These are phyloP conservation scores for Laterallus jamaicensis DNA, from an alignment of 2,113 vertebrate genomes.

Conservation along the genomic window DNA sequence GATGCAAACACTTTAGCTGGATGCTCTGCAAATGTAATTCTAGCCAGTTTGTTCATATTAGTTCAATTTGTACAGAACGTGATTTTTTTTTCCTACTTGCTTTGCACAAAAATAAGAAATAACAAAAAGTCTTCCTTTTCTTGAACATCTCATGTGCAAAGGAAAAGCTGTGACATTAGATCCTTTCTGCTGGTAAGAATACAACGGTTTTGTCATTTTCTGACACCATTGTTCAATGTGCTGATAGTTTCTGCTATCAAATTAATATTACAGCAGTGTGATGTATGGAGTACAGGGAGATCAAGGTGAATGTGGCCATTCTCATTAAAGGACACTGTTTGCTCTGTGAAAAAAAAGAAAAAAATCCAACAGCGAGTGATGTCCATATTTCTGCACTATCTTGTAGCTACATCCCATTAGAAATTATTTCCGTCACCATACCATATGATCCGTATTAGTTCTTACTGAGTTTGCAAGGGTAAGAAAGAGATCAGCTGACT, in stretches of 20 bases:
- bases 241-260: background rate
- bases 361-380: background rate
- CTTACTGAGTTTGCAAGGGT: background rate
- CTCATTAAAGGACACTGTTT: constrained; percentile 34
- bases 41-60: background rate
- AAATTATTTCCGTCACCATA: constrained; percentile 32
- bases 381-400: constrained; percentile 9
- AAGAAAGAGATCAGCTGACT: background rate
- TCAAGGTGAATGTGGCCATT: constrained; percentile 41
- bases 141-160: background rate
- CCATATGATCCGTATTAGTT: background rate
- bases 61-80: background rate
- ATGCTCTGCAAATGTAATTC: background rate
- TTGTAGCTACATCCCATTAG: constrained; percentile 38
- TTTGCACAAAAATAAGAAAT: background rate
- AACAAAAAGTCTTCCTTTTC: background rate
- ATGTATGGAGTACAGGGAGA: background rate
- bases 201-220: background rate
- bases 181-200: background rate
- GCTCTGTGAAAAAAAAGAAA: background rate
- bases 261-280: background rate
- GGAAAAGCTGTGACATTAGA: background rate
- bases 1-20: background rate
- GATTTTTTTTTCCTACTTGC: background rate
- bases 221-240: background rate